phyloP scores from a whole-genome alignment of 2,797 vertebrate genomes.

The Prionace glauca region DNA sequence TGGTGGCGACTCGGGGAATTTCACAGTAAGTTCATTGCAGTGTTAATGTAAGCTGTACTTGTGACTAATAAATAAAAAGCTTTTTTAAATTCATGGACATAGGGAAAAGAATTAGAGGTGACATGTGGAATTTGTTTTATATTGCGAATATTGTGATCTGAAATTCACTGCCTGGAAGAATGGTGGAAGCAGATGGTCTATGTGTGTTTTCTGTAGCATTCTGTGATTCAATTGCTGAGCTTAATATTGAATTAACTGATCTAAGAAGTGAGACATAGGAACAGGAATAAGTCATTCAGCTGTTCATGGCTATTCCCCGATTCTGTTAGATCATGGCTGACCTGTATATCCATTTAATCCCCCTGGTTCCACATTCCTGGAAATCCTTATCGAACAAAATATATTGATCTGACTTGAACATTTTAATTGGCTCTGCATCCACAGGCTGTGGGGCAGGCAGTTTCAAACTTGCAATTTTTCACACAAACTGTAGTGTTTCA shows the following conservation, averaged over 20 bases:
- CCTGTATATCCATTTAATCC: neutral
- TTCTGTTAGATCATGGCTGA: neutral
- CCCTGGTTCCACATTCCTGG: neutral
- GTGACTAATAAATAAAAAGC: too few species aligned
- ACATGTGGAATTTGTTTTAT: neutral
- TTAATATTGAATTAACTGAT: neutral
- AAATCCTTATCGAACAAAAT: neutral
- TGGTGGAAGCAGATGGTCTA: neutral
- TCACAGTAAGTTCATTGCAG: too few species aligned
- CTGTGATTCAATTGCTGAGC: neutral
- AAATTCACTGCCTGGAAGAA: neutral
- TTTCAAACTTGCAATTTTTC: neutral
- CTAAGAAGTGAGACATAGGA: neutral
- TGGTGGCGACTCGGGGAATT: too few species aligned
- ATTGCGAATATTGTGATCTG: too few species aligned
- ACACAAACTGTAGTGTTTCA: too few species aligned
- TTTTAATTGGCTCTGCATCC: neutral
- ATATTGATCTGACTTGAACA: neutral
- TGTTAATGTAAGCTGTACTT: too few species aligned
- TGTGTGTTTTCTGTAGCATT: neutral
- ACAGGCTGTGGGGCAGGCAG: too few species aligned
- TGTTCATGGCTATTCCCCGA: neutral
- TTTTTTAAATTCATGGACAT: neutral
- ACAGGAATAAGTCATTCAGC: neutral
- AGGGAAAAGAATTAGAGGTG: neutral